These are phyloP conservation scores for Narcine bancroftii DNA, from an alignment of 2,113 vertebrate genomes.

Conservation along the genomic window DNA sequence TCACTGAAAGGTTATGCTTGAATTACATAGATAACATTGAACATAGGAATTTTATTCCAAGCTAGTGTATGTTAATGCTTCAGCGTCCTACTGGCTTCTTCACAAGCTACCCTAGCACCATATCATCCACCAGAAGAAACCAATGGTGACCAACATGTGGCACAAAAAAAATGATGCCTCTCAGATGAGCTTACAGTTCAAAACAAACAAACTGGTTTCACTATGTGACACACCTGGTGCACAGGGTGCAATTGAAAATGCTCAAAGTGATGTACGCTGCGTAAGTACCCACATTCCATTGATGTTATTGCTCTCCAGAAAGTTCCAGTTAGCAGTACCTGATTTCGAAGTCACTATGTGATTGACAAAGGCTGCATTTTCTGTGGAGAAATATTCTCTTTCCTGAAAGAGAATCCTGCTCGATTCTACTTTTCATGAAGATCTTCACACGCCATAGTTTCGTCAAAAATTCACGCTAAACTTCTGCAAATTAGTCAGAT, in stretches of 20 bases:
- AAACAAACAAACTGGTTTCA: background rate
- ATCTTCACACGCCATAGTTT: background rate
- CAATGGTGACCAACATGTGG: background rate
- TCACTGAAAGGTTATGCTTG: background rate
- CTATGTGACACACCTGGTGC: background rate
- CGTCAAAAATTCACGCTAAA: too few species aligned
- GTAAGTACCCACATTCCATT: background rate
- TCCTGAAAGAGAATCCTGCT: background rate
- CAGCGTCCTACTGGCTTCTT: background rate
- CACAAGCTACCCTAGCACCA: background rate
- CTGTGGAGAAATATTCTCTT: background rate
- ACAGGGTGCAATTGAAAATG: background rate
- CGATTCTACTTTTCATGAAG: background rate
- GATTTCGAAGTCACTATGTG: background rate
- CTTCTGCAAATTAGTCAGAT: too few species aligned
- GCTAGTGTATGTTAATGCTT: background rate
- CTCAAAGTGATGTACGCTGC: background rate
- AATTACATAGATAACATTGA: background rate
- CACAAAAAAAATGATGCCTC: background rate
- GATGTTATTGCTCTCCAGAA: background rate
- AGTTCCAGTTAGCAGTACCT: background rate
- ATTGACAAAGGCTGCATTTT: background rate
- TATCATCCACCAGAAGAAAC: background rate
- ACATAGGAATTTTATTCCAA: conserved; percentile 9
- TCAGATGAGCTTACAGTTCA: background rate